phyloP scores from a whole-genome alignment of 2,113 vertebrate genomes.

The Nematolebias whitei region DNA sequence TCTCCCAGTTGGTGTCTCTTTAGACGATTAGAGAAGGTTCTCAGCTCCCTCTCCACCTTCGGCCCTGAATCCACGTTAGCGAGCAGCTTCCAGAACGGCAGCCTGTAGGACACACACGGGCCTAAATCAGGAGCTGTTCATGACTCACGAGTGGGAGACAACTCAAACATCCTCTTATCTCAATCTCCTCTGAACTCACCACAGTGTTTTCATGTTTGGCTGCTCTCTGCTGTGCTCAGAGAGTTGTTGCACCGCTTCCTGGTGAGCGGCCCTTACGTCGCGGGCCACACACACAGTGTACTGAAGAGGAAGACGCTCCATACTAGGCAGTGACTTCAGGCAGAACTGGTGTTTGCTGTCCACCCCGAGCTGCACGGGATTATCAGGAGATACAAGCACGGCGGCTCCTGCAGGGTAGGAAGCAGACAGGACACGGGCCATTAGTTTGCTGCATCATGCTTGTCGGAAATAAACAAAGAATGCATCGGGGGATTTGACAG shows the following conservation, averaged over 20 bases:
- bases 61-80: constrained; percentile 74
- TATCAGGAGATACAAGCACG: constrained; percentile 78
- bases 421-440: not conserved
- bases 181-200: constrained; percentile 72
- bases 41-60: constrained; percentile 85
- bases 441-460: not conserved
- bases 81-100: constrained; percentile 83
- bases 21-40: constrained; percentile 82
- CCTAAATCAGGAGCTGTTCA: constrained; percentile 5
- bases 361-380: constrained; percentile 81
- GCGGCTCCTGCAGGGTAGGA: constrained; percentile 81
- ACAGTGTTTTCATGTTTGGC: constrained; percentile 78
- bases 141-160: constrained; percentile 9
- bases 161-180: not conserved
- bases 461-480: not conserved
- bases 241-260: constrained; percentile 69
- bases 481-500: not conserved
- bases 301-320: constrained; percentile 74
- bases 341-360: constrained; percentile 85
- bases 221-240: constrained; percentile 54
- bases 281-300: constrained; percentile 85
- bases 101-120: constrained; percentile 64
- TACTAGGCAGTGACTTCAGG: constrained; percentile 78
- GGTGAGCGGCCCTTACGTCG: constrained; percentile 77
- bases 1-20: constrained; percentile 83